Base-by-base conservation (phyloP, 2,888 invertebrate species). In the Mylabris sibirica region DNA sequence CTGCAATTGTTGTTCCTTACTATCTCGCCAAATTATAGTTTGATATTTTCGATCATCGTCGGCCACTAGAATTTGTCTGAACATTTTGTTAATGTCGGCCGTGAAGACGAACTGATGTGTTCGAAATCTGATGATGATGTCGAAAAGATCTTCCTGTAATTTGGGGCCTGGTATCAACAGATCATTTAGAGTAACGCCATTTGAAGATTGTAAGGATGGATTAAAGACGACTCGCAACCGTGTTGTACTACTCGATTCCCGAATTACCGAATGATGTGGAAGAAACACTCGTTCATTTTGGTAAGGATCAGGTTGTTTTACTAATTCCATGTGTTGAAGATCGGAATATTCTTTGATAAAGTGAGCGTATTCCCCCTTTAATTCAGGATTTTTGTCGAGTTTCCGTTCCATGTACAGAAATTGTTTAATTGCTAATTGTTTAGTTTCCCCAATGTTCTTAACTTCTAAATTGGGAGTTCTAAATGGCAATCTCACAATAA, bases 181-280 rank as follows among this genome's bases (percentile, higher is more conserved):
- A 59, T 75, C 72, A 67, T 76, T 77, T 49, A 78, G 60, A 9
- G 74, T 76, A 11, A 68, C 1, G 6, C 72, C 73, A 4, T 60
- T 68, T 53, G 59, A 34, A 35, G 75, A 71, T 61, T 63, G 65
- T 6, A 67, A 59, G 2, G 77, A 77, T n/a, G 71, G 72, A 65
- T 78, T 71, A 64, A 78, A 78, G 9, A 78, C 75, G 1, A 75
- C 75, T 9, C 77, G 22, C n/a, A 72, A 64, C 26, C 73, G 73
- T 0, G 74, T 76, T 11, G 75, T 75, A 49, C 59, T 44, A 49
- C 73, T 73, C 3, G 61, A 38, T 17, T 74, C 69, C 34, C 74
- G 72, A 9, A 72, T 35, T 5, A 78, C 75, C 9, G 67, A 67
- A 62, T 78, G 76, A 74, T 77, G 77, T 14, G 76, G 75, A 24